These are phyloP conservation scores for Aramus guarauna DNA, from an alignment of 2,113 vertebrate species.

Conservation along the genomic window DNA sequence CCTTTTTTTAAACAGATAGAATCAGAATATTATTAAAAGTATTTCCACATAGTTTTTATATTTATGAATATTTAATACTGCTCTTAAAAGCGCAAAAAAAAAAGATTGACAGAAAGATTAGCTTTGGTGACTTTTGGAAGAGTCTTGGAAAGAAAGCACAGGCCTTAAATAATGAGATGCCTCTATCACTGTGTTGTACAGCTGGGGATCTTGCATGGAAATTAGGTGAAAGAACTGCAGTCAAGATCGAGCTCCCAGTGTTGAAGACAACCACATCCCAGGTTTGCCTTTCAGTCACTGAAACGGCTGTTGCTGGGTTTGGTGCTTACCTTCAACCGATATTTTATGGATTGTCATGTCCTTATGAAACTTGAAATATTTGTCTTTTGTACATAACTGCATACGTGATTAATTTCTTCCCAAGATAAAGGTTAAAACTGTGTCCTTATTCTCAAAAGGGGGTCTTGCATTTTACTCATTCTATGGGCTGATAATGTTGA, in stretches of 20 bases:
- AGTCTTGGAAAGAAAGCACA: neutral
- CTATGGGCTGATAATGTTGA: neutral
- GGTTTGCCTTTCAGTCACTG: neutral
- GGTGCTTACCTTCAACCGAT: slow-evolving; percentile 53
- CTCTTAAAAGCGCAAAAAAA: slow-evolving; percentile 66
- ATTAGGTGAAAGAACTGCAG: neutral
- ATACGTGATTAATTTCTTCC: neutral
- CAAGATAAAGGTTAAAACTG: neutral
- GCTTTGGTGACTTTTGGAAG: neutral
- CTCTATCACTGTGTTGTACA: slow-evolving; percentile 32
- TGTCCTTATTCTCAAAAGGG: neutral
- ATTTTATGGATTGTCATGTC: neutral
- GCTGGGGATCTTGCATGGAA: slow-evolving; percentile 4
- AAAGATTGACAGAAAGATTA: neutral
- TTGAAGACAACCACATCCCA: slow-evolving; percentile 34
- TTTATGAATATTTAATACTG: slow-evolving; percentile 55
- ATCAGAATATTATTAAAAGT: neutral
- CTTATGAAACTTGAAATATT: slow-evolving; percentile 52
- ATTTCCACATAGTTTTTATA: slow-evolving; percentile 58
- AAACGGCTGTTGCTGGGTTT: slow-evolving; percentile 36
- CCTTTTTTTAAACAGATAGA: neutral
- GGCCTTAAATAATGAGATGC: slow-evolving; percentile 45
- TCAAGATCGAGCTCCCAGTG: neutral
- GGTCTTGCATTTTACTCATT: neutral
- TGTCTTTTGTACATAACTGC: slow-evolving; percentile 27